These are phyloP conservation scores for Gambusia affinis DNA, from an alignment of 2,113 vertebrate species.

Conservation along the genomic window DNA sequence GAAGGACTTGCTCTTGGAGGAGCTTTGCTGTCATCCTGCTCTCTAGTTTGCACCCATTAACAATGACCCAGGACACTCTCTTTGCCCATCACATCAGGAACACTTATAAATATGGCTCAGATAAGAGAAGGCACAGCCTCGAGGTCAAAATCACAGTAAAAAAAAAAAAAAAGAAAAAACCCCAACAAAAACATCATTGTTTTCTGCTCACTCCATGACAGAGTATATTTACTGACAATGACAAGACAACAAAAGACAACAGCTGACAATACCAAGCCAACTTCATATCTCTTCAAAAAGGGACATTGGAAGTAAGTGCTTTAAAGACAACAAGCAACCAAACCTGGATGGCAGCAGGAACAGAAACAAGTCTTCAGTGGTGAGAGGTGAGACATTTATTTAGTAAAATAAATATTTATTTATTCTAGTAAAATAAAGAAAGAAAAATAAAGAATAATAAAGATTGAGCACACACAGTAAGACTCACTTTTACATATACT, in stretches of 20 bases:
- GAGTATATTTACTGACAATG: conserved; percentile 1
- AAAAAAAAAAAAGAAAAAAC: neutral
- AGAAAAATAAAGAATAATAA: no score
- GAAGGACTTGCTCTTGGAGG: conserved; percentile 38
- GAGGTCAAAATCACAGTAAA: conserved; percentile 54
- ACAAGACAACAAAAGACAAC: conserved; percentile 4
- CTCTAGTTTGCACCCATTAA: conserved; percentile 54
- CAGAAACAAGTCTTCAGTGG: neutral
- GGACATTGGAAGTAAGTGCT: neutral
- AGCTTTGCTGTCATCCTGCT: conserved; percentile 40
- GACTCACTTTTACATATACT: no score
- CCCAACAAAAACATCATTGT: neutral
- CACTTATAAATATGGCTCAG: conserved; percentile 40
- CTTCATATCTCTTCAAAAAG: conserved; percentile 5
- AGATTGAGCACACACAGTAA: no score
- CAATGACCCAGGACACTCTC: conserved; percentile 37
- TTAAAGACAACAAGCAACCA: neutral
- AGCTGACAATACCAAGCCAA: conserved; percentile 1
- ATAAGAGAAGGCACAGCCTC: conserved; percentile 42
- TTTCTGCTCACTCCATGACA: conserved; percentile 28
- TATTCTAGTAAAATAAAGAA: no score
- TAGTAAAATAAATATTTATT: no score
- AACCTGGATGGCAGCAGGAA: neutral
- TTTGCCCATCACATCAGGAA: conserved; percentile 42
- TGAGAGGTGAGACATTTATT: neutral